A percentile compares a stretch with the other conserved stretches of the same genome.
Evolutionary conservation across 2,888 invertebrate species (phyloP).

Genomic region (Stramonita haemastoma): DNA sequence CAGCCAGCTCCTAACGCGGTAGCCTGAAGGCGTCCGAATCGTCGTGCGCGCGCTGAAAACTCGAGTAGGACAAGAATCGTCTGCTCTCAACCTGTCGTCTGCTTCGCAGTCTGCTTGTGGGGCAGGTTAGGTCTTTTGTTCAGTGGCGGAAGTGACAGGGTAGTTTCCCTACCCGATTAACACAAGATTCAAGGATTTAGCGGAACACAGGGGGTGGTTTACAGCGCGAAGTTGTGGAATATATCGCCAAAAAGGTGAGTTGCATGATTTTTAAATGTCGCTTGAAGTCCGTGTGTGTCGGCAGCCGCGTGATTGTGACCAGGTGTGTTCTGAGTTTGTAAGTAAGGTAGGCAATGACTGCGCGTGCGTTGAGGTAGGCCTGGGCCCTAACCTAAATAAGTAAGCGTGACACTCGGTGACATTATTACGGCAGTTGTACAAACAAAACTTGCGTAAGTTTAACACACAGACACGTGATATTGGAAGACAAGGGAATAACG

Average conservation of each 20-base stretch:
- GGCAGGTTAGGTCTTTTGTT: background rate
- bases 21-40: background rate
- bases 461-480: too few relatives aligned
- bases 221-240: background rate
- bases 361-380: background rate
- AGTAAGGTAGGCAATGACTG: background rate
- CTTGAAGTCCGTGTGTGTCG: background rate
- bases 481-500: too few relatives aligned
- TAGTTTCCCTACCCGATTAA: slow-evolving; percentile 26
- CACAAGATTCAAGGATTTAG: background rate
- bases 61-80: background rate
- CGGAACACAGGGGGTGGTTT: background rate
- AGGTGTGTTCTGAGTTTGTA: slow-evolving; percentile 2
- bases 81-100: slow-evolving; percentile 13
- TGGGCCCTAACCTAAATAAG: too few relatives aligned
- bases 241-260: background rate
- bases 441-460: background rate
- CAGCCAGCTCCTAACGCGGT: background rate
- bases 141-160: background rate
- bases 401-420: too few relatives aligned
- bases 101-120: background rate
- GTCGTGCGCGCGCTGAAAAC: slow-evolving; percentile 11
- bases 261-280: background rate
- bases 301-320: background rate
- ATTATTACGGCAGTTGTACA: background rate